These are phyloP conservation scores for Acronicta alni DNA, from an alignment of 2,888 invertebrate species.

Conservation along the genomic window DNA sequence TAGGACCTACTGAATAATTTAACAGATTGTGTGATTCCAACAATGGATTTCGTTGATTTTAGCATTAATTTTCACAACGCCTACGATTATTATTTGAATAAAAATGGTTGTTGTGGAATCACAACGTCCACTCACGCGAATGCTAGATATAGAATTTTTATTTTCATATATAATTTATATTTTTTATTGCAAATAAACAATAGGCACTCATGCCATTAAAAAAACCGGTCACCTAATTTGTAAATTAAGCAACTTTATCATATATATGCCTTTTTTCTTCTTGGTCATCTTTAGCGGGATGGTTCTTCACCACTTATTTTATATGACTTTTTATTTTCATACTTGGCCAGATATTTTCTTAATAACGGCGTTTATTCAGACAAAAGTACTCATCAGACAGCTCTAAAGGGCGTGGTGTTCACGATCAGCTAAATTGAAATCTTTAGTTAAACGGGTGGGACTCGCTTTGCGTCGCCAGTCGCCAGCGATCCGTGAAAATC, in stretches of 20 bases:
- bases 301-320: no score
- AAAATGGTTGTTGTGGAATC: conserved; percentile 15
- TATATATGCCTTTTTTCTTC: no score
- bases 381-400: conserved; percentile 3
- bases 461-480: conserved; percentile 53
- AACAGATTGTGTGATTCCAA: conserved; percentile 46
- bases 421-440: conserved; percentile 49
- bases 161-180: not conserved
- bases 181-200: no score
- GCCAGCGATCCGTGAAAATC: conserved; percentile 62
- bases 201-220: no score
- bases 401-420: conserved; percentile 36
- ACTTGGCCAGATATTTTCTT: no score
- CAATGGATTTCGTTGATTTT: conserved; percentile 39
- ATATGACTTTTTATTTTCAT: not conserved
- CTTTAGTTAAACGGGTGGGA: conserved; percentile 53
- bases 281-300: no score
- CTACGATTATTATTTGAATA: conserved; percentile 16
- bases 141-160: not conserved
- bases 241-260: no score
- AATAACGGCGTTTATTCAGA: no score
- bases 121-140: not conserved
- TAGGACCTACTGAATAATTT: conserved; percentile 56
- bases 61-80: conserved; percentile 25
- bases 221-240: no score